phyloP scores from a whole-genome alignment of 2,113 vertebrate species.

The Synodontis membranacea region DNA sequence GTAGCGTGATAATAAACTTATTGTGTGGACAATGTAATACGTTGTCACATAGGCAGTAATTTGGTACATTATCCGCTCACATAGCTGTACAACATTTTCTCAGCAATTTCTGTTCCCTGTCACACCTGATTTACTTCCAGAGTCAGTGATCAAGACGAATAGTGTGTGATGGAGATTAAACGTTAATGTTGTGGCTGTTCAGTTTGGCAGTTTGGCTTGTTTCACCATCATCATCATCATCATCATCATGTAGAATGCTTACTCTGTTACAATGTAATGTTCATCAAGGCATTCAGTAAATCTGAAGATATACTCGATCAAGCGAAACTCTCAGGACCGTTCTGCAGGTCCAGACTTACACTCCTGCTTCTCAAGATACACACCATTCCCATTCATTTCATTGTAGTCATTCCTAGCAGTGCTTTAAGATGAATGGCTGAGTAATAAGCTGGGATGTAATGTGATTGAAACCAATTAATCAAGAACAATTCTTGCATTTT shows the following conservation, averaged over 20 bases:
- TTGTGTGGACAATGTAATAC: not conserved
- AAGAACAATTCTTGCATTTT: not conserved
- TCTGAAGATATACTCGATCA: not conserved
- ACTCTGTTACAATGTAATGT: too few relatives aligned
- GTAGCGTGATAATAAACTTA: not conserved
- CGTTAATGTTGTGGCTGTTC: not conserved
- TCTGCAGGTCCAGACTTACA: not conserved
- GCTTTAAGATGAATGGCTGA: slow-evolving; percentile 4
- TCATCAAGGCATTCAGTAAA: not conserved
- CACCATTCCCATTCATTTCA: not conserved
- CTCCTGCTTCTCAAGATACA: not conserved
- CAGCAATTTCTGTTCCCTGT: slow-evolving; percentile 9
- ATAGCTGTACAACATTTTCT: not conserved
- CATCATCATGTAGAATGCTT: not conserved
- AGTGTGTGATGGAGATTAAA: slow-evolving; percentile 1
- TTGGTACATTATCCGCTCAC: slow-evolving; percentile 10
- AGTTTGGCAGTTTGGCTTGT: not conserved
- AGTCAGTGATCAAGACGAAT: not conserved
- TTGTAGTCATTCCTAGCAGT: not conserved
- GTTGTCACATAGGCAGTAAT: slow-evolving; percentile 16
- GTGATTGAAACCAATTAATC: not conserved
- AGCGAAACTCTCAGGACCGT: not conserved
- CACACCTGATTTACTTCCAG: not conserved
- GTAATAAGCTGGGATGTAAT: not conserved
- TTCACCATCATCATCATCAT: not conserved